Evolutionary conservation across 2,888 invertebrate species (phyloP).

Genomic region (Drosophila subquinaria): DNA sequence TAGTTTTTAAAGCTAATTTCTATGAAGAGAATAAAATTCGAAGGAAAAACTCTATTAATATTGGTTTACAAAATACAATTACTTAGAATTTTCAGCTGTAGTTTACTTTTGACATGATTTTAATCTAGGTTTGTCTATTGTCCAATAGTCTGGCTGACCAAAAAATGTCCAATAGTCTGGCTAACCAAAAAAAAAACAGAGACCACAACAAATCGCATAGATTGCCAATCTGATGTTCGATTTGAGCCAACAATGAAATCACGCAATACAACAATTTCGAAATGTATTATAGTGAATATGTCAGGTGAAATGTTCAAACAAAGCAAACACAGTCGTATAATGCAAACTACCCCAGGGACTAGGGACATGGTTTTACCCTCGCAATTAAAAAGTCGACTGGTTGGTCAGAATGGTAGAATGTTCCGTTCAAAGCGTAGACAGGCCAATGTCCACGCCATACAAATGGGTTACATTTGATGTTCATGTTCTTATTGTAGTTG

Average conservation of each 20-base stretch:
- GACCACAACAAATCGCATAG: slow-evolving; percentile 50
- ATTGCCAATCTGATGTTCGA: slow-evolving; percentile 61
- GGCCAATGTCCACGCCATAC: slow-evolving; percentile 30
- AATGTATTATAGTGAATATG: slow-evolving; percentile 37
- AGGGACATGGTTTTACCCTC: slow-evolving; percentile 15
- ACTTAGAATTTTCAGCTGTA: background rate
- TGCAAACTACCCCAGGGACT: background rate
- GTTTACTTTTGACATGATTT: background rate
- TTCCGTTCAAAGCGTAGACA: slow-evolving; percentile 40
- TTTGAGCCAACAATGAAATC: slow-evolving; percentile 64
- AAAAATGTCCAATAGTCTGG: background rate
- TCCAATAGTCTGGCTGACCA: background rate
- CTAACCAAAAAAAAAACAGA: background rate
- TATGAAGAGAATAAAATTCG: background rate
- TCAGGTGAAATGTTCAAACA: slow-evolving; percentile 11
- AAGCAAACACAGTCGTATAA: slow-evolving; percentile 14
- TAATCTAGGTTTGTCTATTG: background rate
- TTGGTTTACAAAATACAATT: background rate
- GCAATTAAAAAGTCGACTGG: slow-evolving; percentile 39
- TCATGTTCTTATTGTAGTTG: slow-evolving; percentile 4
- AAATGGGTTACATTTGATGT: slow-evolving; percentile 17
- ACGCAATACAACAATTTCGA: slow-evolving; percentile 69
- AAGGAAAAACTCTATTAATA: background rate
- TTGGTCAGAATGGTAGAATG: background rate
- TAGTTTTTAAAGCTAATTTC: no score